Base-by-base conservation (phyloP, 1,140 invertebrate genomes). In the Dinoponera quadriceps region DNA sequence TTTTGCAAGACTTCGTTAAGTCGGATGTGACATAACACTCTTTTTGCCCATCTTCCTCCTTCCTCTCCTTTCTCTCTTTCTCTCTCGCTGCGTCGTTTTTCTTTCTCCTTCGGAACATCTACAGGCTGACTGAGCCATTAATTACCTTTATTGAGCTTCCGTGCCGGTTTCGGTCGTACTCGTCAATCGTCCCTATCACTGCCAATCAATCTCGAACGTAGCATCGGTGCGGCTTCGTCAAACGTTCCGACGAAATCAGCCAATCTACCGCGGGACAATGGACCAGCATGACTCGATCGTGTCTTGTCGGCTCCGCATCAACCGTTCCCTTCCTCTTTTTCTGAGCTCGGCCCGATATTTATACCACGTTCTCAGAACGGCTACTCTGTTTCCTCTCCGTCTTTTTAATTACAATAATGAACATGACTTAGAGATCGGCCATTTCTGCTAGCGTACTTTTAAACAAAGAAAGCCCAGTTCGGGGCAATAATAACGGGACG, bases 101-200 rank as follows among this genome's bases (percentile, higher is more conserved):
- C 68, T 22, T 48, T 68, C 65, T 82, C 38, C 3, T 18, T 59
- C 65, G 33, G 71, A 84, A 84, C 85, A 88, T 85, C 81, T 86
- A 88, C 63, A 44, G 82, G 57, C 62, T 33, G 74, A 63, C 29
- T 69, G 57, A 74, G 84, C 89, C 90, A 91, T 91, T 92, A 91
- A 91, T 91, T 92, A 92, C 90, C 90, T 87, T 90, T 89, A 91
- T 91, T 90, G 90, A 87, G 90, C 90, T 90, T 91, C 88, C 84
- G 89, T 89, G 86, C 87, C 89, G 88, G 91, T 85, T 89, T 88
- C 86, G 85, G 87, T 49, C 78, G 87, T 88, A 84, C 86, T 90
- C 84, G 86, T 88, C 91, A 90, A 92, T 92, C 91, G 89, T 89
- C 90, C 91, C 88, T 93, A 92, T 93, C 92, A 91, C 84, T 85